Conservation (phyloP, 2,113 vertebrate species). For the Vulpes vulpes region DNA sequence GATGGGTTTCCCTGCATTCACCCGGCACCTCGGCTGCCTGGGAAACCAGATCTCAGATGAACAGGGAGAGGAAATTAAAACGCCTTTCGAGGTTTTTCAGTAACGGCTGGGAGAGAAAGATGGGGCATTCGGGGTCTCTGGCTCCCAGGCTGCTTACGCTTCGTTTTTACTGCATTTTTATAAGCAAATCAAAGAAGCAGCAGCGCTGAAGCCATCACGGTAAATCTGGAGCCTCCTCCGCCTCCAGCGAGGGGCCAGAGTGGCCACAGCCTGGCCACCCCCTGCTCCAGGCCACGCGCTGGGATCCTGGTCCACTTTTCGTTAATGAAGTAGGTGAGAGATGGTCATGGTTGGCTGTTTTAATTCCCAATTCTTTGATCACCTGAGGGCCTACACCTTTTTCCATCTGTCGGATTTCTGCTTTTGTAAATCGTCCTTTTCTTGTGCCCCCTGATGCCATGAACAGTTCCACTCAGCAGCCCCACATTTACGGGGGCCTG, state of each 20-base stretch:
- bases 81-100: neutral
- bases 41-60: constrained; percentile 58
- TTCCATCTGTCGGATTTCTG: neutral
- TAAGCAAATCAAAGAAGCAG: neutral
- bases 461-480: neutral
- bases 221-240: neutral
- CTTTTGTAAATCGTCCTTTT: neutral
- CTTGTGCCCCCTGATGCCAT: neutral
- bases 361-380: neutral
- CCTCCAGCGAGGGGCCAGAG: fast-evolving
- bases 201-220: neutral
- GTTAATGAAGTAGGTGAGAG: neutral
- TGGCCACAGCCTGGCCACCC: neutral
- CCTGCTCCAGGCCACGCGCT: neutral
- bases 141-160: neutral
- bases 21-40: constrained; percentile 58
- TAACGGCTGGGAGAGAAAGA: neutral
- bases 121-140: neutral
- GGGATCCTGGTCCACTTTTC: neutral
- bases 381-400: neutral
- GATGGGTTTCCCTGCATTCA: constrained; percentile 51
- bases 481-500: neutral
- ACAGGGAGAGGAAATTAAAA: constrained; percentile 67
- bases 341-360: neutral
- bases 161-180: neutral